Evolutionary conservation across 1,140 invertebrate genomes (phyloP).

Genomic region (Drosophila athabasca): DNA sequence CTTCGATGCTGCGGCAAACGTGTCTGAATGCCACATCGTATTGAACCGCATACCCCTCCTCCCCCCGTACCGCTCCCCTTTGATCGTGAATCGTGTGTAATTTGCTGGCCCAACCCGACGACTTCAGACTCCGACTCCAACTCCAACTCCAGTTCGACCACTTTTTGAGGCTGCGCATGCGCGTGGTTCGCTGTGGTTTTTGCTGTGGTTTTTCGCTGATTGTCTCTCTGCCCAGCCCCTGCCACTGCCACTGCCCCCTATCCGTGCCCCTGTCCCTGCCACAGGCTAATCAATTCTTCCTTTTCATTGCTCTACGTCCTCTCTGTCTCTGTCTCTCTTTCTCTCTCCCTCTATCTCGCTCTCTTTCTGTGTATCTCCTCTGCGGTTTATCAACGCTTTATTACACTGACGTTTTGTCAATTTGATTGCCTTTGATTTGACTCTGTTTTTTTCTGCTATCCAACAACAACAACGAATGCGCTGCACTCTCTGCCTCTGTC

Average conservation of each 20-base stretch:
- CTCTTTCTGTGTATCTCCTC: slow-evolving; percentile 15
- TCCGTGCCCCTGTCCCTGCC: background rate
- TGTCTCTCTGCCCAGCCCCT: slow-evolving; percentile 5
- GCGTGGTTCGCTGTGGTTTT: slow-evolving; percentile 45
- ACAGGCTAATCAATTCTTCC: slow-evolving; percentile 68
- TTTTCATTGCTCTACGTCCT: slow-evolving; percentile 44
- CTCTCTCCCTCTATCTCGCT: slow-evolving; percentile 15
- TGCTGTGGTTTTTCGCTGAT: slow-evolving; percentile 53
- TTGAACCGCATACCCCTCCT: slow-evolving; percentile 5
- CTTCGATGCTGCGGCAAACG: slow-evolving; percentile 56
- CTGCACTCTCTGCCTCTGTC: background rate
- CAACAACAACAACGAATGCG: slow-evolving; percentile 1
- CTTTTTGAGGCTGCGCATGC: slow-evolving; percentile 38
- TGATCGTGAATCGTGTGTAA: slow-evolving; percentile 73
- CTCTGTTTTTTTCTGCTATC: slow-evolving; percentile 22
- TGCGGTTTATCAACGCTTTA: slow-evolving; percentile 82
- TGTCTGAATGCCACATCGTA: slow-evolving; percentile 76
- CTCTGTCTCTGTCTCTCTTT: slow-evolving; percentile 25
- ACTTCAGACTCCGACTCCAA: background rate
- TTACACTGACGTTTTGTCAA: slow-evolving; percentile 82
- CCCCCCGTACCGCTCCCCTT: background rate
- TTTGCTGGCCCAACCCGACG: slow-evolving; percentile 60
- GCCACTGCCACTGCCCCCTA: background rate
- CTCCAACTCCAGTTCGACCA: slow-evolving; percentile 2
- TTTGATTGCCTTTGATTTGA: slow-evolving; percentile 81